Percentiles rank a stretch among this genome's conserved stretches.
These are phyloP conservation scores for Diloba caeruleocephala DNA, from an alignment of 2,888 invertebrate species.

Conservation along the genomic window DNA sequence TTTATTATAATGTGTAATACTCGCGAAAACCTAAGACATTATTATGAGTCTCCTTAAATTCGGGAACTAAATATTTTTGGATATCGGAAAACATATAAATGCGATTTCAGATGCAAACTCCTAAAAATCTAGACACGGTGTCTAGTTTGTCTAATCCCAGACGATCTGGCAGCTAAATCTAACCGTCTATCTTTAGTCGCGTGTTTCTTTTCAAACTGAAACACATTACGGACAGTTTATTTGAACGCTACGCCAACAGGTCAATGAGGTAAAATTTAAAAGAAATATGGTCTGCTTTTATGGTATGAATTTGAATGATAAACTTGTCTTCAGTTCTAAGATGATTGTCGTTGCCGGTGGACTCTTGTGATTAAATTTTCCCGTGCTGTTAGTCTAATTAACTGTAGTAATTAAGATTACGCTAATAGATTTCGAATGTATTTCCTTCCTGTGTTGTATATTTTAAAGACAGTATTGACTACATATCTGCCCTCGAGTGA, in stretches of 20 bases:
- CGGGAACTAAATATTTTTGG: background rate
- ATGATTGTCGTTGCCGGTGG: background rate
- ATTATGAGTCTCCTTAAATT: background rate
- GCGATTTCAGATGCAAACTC: slow-evolving; percentile 9
- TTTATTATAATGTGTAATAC: too few species aligned
- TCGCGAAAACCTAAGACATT: too few species aligned
- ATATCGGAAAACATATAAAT: background rate
- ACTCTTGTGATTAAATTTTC: background rate
- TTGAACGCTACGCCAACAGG: slow-evolving; percentile 5
- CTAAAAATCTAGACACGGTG: slow-evolving; percentile 24
- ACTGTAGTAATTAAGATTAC: slow-evolving; percentile 1
- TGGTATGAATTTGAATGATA: background rate
- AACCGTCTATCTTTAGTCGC: slow-evolving; percentile 42
- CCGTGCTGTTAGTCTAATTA: background rate
- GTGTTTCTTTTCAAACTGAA: slow-evolving; percentile 31
- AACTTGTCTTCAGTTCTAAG: background rate
- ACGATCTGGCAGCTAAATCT: slow-evolving; percentile 38
- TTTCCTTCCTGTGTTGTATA: background rate
- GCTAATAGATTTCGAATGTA: slow-evolving; percentile 9
- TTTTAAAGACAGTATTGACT: too few species aligned
- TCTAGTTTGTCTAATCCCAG: slow-evolving; percentile 25
- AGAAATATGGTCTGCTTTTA: background rate
- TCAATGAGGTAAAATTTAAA: slow-evolving; percentile 4
- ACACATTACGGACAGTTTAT: slow-evolving; percentile 15
- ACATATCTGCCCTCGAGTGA: too few species aligned